Percentiles rank a stretch among this genome's conserved stretches.
Conservation (phyloP, 2,888 invertebrate species). For the Stegophylla sp. region DNA sequence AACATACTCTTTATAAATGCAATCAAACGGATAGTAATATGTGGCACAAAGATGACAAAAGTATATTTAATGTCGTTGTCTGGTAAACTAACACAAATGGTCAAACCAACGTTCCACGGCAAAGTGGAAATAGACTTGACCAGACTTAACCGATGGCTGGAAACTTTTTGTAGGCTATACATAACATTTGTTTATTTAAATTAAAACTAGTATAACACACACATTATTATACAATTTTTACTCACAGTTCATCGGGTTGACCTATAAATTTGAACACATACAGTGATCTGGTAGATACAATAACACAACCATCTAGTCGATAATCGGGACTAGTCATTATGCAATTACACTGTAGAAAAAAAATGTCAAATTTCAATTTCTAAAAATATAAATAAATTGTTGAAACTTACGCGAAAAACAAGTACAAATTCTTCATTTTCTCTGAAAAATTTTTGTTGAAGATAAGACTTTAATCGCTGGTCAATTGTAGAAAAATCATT, state of each 20-base stretch:
- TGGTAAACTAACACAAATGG: conserved; percentile 46
- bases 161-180: conserved; percentile 47
- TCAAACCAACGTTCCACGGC: conserved; percentile 45
- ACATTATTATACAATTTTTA: not conserved
- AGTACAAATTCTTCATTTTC: conserved; percentile 69
- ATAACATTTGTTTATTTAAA: not conserved
- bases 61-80: conserved; percentile 48
- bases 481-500: conserved; percentile 69
- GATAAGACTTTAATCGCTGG: conserved; percentile 70
- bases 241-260: conserved; percentile 46
- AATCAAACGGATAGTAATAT: conserved; percentile 41
- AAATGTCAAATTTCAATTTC: not conserved
- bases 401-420: conserved; percentile 60
- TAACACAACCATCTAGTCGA: conserved; percentile 40
- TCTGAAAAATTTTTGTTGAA: conserved; percentile 69
- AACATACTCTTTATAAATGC: conserved; percentile 39
- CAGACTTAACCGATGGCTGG: conserved; percentile 47
- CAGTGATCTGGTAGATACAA: conserved; percentile 33
- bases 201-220: not conserved
- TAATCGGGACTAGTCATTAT: conserved; percentile 44
- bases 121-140: conserved; percentile 39
- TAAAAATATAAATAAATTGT: not conserved
- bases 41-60: conserved; percentile 41
- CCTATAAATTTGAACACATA: conserved; percentile 51
- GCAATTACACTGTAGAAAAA: conserved; percentile 42